These are phyloP conservation scores for Ptychadena robeensis DNA, from an alignment of 2,797 vertebrate species.

Conservation along the genomic window DNA sequence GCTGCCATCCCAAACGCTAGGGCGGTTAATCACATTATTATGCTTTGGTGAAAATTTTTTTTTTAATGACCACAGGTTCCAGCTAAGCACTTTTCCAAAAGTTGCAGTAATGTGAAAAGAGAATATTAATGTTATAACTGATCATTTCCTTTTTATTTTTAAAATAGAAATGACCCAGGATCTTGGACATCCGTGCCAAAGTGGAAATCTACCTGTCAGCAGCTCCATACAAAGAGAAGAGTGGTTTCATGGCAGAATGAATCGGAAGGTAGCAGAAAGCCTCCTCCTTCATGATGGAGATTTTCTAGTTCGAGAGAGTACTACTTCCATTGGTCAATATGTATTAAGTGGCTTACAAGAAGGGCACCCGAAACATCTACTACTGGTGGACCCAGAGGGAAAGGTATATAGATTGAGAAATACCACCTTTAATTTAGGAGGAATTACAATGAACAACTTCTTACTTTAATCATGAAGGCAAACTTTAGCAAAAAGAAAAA, in stretches of 20 bases:
- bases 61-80: too few relatives aligned
- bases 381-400: conserved; percentile 90
- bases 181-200: not conserved
- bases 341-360: conserved; percentile 91
- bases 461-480: too few relatives aligned
- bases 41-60: too few relatives aligned
- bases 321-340: conserved; percentile 85
- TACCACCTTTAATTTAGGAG: too few relatives aligned
- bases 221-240: conserved; percentile 78
- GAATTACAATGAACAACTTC: too few relatives aligned
- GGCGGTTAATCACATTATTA: too few relatives aligned
- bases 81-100: too few relatives aligned
- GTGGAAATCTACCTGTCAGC: conserved; percentile 59
- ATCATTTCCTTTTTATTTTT: not conserved
- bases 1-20: too few relatives aligned
- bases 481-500: too few relatives aligned
- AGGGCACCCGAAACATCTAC: conserved; percentile 84
- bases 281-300: conserved; percentile 86
- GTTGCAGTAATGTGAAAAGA: not conserved
- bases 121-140: too few relatives aligned
- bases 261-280: conserved; percentile 84
- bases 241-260: conserved; percentile 91
- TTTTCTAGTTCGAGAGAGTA: conserved; percentile 91
- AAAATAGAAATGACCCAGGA: conserved; percentile 7
- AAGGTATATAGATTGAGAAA: conserved; percentile 71